These are phyloP conservation scores for Clytia hemisphaerica DNA, from an alignment of 30 jellyfish, hydroid and myxozoan genomes.

Conservation along the genomic window DNA sequence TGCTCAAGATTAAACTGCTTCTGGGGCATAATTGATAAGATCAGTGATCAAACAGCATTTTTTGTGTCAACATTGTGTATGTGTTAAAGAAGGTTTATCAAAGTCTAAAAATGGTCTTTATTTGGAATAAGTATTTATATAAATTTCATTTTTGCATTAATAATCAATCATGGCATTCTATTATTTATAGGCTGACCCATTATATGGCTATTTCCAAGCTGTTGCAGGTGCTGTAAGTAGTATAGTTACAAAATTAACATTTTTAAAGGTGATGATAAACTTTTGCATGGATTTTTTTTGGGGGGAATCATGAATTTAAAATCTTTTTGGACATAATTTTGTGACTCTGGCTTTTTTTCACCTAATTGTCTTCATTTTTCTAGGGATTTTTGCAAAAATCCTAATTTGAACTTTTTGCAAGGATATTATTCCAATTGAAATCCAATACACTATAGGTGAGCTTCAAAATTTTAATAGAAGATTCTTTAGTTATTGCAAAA, in stretches of 20 bases:
- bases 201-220: slow-evolving; percentile 73
- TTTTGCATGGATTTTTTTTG: neutral
- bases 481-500: neutral
- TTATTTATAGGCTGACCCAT: slow-evolving; percentile 55
- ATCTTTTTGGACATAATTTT: neutral
- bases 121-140: neutral
- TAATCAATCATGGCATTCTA: neutral
- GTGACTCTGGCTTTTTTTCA: neutral
- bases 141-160: neutral
- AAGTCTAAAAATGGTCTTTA: neutral
- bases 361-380: no score
- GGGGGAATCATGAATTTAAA: neutral
- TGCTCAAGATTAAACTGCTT: no score
- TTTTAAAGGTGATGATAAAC: neutral
- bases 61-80: no score
- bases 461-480: neutral
- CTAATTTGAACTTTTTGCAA: no score
- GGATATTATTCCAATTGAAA: no score
- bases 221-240: slow-evolving; percentile 96
- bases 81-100: no score
- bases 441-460: no score
- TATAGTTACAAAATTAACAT: neutral
- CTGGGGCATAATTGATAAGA: no score
- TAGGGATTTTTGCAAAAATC: no score
- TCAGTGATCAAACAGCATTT: no score